Evolutionary conservation across 2,888 invertebrate species (phyloP), one percentile per base, ranked within the genome.

Genomic region (Nineta flava): DNA sequence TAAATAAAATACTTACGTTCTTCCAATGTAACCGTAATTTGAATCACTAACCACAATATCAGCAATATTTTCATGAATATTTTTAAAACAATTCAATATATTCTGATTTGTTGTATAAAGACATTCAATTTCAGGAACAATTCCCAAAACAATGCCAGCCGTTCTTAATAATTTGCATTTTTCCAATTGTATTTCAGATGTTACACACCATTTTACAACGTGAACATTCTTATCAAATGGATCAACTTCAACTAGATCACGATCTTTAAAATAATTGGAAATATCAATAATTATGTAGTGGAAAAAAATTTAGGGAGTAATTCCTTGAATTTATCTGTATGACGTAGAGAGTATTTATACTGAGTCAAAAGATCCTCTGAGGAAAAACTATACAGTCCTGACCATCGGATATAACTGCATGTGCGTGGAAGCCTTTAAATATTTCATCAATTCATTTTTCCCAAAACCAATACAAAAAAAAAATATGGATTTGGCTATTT

Each of bases 21-120:
- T 69, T 1, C 76, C 75, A 17, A 77, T 54, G 53, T 69, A 74
- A 49, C 78, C 78, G 46, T 74, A 75, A 57, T 78, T 75, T 0
- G 77, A 72, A 4, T 75, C 73, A 2, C 75, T 66, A 0, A 72
- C 68, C 13, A 76, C 68, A 54, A 79, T 70, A 53, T 79, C 78
- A 0, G 73, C 70, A 6, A 63, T 57, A 2, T 64, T 58, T 1
- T 69, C 65, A 6, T 59, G 62, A 5, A 78, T 71, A 45, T 70
- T 69, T 0, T 58, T 57, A 7, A 79, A 58, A 53, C 79, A 79
- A 2, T 70, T 66, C 53, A 75, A 65, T 1, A 67, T 62, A 21
- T 60, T 65, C 2, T 55, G 52, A 1, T 69, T 59, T 48, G 65
- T 66, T 38, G 38, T n/a, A 13, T 38, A 15, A 3, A 68, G 65